These are phyloP conservation scores for Eilema sororculum DNA, from an alignment of 2,888 invertebrate genomes.

Conservation along the genomic window DNA sequence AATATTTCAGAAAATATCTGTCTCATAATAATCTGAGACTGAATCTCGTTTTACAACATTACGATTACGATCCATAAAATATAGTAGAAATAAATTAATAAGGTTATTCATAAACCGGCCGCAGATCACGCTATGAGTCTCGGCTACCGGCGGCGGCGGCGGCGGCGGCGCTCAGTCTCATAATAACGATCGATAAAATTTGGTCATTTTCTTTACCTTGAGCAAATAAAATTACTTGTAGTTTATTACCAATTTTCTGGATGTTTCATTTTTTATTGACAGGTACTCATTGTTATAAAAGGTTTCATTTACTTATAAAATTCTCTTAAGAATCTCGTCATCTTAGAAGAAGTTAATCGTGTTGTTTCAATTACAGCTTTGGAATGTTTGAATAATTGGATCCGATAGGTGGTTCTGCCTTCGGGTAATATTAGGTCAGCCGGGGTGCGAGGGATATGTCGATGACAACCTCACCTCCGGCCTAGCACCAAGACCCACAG, in stretches of 20 bases:
- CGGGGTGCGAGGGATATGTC: too few relatives aligned
- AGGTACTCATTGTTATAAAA: neutral
- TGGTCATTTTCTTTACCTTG: slow-evolving; percentile 3
- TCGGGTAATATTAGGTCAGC: too few relatives aligned
- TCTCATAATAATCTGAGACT: neutral
- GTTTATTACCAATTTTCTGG: slow-evolving; percentile 7
- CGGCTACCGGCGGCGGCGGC: too few relatives aligned
- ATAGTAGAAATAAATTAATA: slow-evolving; percentile 1
- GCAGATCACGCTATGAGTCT: slow-evolving; percentile 4
- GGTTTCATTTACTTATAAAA: neutral
- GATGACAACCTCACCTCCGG: too few relatives aligned
- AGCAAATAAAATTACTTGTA: neutral
- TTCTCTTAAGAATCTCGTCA: too few relatives aligned
- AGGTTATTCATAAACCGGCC: neutral
- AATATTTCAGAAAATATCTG: neutral
- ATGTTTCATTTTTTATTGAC: neutral
- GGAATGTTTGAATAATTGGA: too few relatives aligned
- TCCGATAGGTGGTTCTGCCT: too few relatives aligned
- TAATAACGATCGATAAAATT: slow-evolving; percentile 16
- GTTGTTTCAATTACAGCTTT: neutral
- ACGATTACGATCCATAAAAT: slow-evolving; percentile 4
- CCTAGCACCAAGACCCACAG: too few relatives aligned
- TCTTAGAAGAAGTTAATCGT: too few relatives aligned
- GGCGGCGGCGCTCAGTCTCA: neutral
- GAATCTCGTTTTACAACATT: neutral